Evolutionary conservation across 2,113 vertebrate genomes (phyloP).

Genomic region (Mus spicilegus): DNA sequence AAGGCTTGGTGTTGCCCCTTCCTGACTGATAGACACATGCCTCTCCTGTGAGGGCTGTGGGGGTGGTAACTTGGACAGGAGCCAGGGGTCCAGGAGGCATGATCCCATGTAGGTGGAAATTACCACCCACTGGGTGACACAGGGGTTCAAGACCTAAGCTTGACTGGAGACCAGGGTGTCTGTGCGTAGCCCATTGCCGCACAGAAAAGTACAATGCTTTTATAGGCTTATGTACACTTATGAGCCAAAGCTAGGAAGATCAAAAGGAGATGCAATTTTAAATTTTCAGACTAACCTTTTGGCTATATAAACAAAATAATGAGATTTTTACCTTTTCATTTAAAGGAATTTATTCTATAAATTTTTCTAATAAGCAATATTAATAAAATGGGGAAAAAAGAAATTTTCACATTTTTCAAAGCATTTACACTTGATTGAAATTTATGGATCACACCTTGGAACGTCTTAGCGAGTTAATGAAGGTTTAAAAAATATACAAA

Average conservation of each 20-base stretch:
- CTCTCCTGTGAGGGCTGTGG: too few species aligned
- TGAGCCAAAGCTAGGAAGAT: neutral
- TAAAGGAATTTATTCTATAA: conserved; percentile 12
- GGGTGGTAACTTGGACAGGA: too few species aligned
- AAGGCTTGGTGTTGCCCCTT: too few species aligned
- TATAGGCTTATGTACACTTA: neutral
- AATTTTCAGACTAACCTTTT: conserved; percentile 41
- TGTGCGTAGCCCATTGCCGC: too few species aligned
- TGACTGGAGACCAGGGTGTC: too few species aligned
- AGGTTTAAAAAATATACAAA: neutral
- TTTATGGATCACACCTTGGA: neutral
- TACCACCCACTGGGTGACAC: too few species aligned
- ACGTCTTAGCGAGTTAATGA: neutral
- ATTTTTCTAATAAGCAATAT: conserved; percentile 13
- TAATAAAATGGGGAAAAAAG: neutral
- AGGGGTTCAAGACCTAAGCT: too few species aligned
- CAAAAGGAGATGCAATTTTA: neutral
- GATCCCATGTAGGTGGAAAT: too few species aligned
- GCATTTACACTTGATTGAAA: conserved; percentile 31
- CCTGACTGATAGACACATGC: too few species aligned
- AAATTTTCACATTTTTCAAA: neutral
- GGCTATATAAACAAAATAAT: conserved; percentile 41
- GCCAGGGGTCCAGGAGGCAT: too few species aligned
- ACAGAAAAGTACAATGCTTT: neutral
- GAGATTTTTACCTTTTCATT: neutral